A percentile compares a stretch with the other conserved stretches of the same genome.
phyloP scores from a whole-genome alignment of 2,797 vertebrate genomes.

The Garrulus glandarius region DNA sequence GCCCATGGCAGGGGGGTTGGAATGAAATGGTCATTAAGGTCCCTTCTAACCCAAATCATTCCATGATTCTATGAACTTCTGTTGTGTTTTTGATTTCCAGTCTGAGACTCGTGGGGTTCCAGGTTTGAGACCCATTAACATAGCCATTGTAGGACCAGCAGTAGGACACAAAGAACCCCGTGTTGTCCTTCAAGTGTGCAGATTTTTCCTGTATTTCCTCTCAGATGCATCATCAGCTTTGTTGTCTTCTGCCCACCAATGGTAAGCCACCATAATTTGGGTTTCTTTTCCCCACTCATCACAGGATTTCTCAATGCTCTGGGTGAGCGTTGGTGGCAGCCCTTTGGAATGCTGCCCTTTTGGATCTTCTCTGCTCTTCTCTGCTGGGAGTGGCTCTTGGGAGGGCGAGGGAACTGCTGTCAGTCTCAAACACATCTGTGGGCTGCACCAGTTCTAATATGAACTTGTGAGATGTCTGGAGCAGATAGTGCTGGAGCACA shows the following conservation, averaged over 20 bases:
- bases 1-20: not conserved
- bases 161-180: rapidly evolving
- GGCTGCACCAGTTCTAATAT: not conserved
- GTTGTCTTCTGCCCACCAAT: not conserved
- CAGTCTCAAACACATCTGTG: not conserved
- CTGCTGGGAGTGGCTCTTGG: not conserved
- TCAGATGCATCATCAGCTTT: not conserved
- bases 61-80: not conserved
- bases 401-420: not conserved
- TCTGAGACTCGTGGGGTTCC: not conserved
- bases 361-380: rapidly evolving
- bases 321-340: rapidly evolving
- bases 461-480: conserved; percentile 29
- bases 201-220: not conserved
- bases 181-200: not conserved
- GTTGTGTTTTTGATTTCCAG: not conserved
- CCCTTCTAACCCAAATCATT: not conserved
- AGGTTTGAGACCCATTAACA: not conserved
- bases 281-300: not conserved
- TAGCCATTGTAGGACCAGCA: not conserved
- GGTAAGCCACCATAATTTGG: not conserved
- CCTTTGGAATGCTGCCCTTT: not conserved
- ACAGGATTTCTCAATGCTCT: not conserved
- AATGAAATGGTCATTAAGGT: not conserved
- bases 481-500: conserved; percentile 30